Conservation (phyloP, 2,113 vertebrate genomes). For the Bagarius yarrelli region DNA sequence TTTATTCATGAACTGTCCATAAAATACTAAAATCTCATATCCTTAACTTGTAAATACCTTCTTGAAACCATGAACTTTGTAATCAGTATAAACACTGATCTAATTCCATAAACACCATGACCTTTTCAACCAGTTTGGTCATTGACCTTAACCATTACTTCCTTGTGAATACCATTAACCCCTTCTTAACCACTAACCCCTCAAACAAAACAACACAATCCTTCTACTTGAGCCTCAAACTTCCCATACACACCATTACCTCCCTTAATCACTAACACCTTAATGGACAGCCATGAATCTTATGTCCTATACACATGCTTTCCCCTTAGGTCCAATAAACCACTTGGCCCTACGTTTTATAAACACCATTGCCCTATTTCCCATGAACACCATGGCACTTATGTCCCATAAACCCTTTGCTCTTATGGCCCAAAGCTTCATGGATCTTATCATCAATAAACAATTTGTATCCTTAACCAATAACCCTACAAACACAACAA, state of each 20-base stretch:
- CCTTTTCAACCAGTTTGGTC: background rate
- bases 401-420: background rate
- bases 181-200: background rate
- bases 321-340: background rate
- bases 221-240: no score
- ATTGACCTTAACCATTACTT: background rate
- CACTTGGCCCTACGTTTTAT: background rate
- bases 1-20: no score
- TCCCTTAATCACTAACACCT: background rate
- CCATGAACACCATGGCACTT: background rate
- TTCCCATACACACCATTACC: background rate
- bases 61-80: background rate
- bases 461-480: background rate
- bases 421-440: background rate
- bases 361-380: background rate
- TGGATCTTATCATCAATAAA: background rate
- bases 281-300: no score
- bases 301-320: no score
- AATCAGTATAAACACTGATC: no score
- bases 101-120: background rate
- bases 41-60: background rate
- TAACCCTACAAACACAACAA: background rate
- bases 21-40: background rate
- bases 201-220: background rate
- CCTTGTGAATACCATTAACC: no score